These are phyloP conservation scores for Columba janthina DNA, from an alignment of 2,113 vertebrate species.

Conservation along the genomic window DNA sequence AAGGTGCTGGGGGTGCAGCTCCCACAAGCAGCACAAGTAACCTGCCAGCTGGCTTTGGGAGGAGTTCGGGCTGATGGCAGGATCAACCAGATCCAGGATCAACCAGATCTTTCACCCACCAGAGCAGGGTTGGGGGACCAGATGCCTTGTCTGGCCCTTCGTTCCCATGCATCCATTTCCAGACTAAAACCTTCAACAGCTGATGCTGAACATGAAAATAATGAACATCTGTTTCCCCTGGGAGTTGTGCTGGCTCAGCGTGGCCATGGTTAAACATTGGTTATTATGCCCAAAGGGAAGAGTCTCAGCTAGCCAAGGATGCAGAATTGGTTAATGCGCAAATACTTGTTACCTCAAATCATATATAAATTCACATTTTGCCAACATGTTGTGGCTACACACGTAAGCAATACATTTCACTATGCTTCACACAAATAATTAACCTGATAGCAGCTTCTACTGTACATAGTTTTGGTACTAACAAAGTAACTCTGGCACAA, in stretches of 20 bases:
- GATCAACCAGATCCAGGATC: not conserved
- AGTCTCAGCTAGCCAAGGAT: not conserved
- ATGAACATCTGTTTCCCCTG: fast-evolving
- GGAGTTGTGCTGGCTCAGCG: not conserved
- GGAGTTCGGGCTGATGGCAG: not conserved
- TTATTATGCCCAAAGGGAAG: fast-evolving
- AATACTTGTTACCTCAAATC: not conserved
- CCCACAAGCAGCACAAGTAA: not conserved
- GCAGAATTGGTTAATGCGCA: not conserved
- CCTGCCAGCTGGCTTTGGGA: fast-evolving
- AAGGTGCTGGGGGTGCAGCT: not conserved
- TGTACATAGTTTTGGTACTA: not conserved
- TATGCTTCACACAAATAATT: not conserved
- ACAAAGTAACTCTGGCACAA: not conserved
- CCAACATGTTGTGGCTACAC: not conserved
- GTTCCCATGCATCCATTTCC: not conserved
- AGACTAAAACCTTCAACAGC: not conserved
- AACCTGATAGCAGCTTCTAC: not conserved
- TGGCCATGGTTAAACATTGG: too few species aligned
- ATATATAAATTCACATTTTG: not conserved
- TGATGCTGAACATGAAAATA: not conserved
- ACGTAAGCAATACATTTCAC: not conserved
- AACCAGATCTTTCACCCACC: fast-evolving
- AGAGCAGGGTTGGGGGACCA: not conserved
- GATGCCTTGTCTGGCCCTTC: not conserved